These are phyloP conservation scores for Loripinus fragilis DNA, from an alignment of 2,888 invertebrate species.

Conservation along the genomic window DNA sequence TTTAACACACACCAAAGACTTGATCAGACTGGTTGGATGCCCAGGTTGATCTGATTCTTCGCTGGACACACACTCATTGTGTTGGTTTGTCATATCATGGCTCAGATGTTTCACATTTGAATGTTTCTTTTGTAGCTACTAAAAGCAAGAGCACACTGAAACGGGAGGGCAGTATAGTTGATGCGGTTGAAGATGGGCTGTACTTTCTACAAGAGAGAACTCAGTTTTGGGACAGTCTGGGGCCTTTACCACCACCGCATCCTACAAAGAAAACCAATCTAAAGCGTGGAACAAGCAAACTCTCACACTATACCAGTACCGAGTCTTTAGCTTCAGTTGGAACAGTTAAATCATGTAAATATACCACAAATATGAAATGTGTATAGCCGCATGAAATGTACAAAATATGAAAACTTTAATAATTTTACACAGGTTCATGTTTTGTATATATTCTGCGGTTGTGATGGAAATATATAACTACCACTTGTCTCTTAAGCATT, in stretches of 20 bases:
- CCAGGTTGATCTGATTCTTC: too few species aligned
- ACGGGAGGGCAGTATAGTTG: conserved; percentile 20
- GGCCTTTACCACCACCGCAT: conserved; percentile 72
- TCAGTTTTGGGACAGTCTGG: conserved; percentile 92
- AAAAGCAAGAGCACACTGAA: conserved; percentile 43
- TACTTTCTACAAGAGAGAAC: conserved; percentile 92
- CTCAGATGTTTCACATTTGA: too few species aligned
- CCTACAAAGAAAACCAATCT: conserved; percentile 49
- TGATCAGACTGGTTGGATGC: too few species aligned
- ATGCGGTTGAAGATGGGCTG: conserved; percentile 90
- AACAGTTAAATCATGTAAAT: conserved; percentile 48
- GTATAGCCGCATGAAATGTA: too few species aligned
- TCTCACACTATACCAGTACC: conserved; percentile 60
- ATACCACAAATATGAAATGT: background rate
- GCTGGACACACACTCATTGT: too few species aligned
- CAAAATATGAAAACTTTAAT: too few species aligned
- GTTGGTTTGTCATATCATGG: too few species aligned
- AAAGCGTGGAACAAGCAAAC: conserved; percentile 33
- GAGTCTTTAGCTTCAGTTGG: conserved; percentile 59
- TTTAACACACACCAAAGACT: too few species aligned
- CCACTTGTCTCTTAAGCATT: too few species aligned
- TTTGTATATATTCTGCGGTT: too few species aligned
- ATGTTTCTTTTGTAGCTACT: conserved; percentile 16
- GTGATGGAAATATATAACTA: too few species aligned
- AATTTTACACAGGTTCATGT: too few species aligned